Conservation (phyloP, 2,113 vertebrate genomes). For the Lampris incognitus region DNA sequence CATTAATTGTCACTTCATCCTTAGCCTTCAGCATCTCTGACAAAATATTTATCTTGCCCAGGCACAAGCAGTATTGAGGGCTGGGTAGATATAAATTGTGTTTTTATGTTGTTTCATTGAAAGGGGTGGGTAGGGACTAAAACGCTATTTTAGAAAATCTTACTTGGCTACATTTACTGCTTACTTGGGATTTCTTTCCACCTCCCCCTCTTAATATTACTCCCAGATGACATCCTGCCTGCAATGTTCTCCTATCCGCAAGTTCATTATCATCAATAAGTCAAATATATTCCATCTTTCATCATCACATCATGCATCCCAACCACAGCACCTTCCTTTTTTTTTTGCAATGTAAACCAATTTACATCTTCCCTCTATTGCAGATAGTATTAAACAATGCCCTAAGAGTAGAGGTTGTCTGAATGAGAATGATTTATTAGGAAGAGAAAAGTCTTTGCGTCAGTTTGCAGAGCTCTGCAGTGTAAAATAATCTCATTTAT, state of each 20-base stretch:
- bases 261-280: slow-evolving; percentile 87
- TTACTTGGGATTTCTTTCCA: slow-evolving; percentile 79
- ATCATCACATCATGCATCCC: slow-evolving; percentile 74
- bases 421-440: slow-evolving; percentile 89
- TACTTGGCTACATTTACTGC: slow-evolving; percentile 81
- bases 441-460: slow-evolving; percentile 84
- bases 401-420: slow-evolving; percentile 85
- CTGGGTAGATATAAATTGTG: slow-evolving; percentile 71
- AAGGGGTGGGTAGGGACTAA: slow-evolving; percentile 72
- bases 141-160: slow-evolving; percentile 79
- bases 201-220: slow-evolving; percentile 64
- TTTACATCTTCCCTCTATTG: slow-evolving; percentile 81
- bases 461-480: slow-evolving; percentile 84
- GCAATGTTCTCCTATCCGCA: slow-evolving; percentile 73
- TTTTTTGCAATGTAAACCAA: slow-evolving; percentile 84
- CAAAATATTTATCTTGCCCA: slow-evolving; percentile 74
- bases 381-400: slow-evolving; percentile 89
- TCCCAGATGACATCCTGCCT: slow-evolving; percentile 68
- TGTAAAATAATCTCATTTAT: slow-evolving; percentile 89
- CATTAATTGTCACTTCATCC: slow-evolving; percentile 74
- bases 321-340: slow-evolving; percentile 61
- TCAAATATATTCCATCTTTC: slow-evolving; percentile 83
- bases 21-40: slow-evolving; percentile 63
- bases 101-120: slow-evolving; percentile 79
- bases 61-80: slow-evolving; percentile 50